Percentiles rank a stretch among this genome's conserved stretches.
Conservation (phyloP, 2,888 invertebrate species). For the Dichetophora obliterata region DNA sequence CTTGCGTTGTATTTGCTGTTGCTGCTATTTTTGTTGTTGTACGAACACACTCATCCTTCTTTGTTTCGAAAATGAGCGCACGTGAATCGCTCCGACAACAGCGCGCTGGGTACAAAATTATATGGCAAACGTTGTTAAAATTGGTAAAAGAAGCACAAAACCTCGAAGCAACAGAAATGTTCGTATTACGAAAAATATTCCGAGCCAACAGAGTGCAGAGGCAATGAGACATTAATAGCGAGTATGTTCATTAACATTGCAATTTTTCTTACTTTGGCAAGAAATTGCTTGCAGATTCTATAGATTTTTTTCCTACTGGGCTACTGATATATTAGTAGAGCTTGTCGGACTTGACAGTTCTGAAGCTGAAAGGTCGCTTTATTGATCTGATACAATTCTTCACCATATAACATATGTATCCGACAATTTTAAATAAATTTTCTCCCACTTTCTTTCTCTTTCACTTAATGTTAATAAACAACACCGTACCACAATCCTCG, state of each 20-base stretch:
- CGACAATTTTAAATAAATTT: no score
- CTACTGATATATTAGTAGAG: no score
- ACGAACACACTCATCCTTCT: constrained; percentile 35
- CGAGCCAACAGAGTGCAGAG: neutral
- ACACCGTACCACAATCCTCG: no score
- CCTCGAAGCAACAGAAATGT: constrained; percentile 38
- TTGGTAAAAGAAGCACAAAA: constrained; percentile 40
- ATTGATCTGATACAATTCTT: no score
- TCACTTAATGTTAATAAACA: no score
- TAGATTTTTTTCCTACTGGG: neutral
- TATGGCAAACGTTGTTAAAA: constrained; percentile 35
- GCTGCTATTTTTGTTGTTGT: constrained; percentile 5
- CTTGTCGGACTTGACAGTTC: no score
- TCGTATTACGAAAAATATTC: constrained; percentile 25
- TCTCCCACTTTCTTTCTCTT: no score
- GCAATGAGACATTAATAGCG: neutral
- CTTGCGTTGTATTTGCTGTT: constrained; percentile 5
- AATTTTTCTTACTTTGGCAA: neutral
- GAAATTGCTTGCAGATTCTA: neutral
- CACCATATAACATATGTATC: no score
- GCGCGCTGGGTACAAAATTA: constrained; percentile 6
- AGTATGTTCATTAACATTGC: constrained; percentile 27
- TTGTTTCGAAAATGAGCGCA: constrained; percentile 41
- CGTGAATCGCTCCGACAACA: constrained; percentile 25
- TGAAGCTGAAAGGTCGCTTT: no score